These are phyloP conservation scores for Hypsibius dujardini DNA, from an alignment of 1,140 invertebrate genomes.

Conservation along the genomic window DNA sequence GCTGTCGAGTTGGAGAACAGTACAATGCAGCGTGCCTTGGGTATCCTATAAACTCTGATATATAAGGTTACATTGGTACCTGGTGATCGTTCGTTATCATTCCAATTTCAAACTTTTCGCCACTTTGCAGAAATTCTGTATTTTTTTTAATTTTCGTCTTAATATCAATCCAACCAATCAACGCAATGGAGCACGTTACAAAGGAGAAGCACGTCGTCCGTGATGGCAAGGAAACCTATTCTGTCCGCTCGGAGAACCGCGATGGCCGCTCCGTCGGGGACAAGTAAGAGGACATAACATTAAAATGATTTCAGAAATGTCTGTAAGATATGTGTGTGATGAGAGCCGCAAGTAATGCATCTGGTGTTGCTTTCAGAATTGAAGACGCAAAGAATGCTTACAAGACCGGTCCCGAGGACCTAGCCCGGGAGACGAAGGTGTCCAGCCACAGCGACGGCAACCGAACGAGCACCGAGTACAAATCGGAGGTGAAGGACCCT, in stretches of 20 bases:
- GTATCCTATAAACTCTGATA: too few relatives aligned
- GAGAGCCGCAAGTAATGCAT: too few relatives aligned
- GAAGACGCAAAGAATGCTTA: conserved; percentile 2
- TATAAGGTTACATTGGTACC: too few relatives aligned
- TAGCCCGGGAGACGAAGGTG: background rate
- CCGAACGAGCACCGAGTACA: background rate
- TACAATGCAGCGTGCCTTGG: too few relatives aligned
- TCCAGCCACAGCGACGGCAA: background rate
- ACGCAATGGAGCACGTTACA: conserved; percentile 6
- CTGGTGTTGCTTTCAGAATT: background rate
- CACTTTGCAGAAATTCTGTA: too few relatives aligned
- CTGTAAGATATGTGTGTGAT: background rate
- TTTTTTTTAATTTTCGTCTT: too few relatives aligned
- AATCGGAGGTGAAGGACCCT: background rate
- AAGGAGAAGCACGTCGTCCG: background rate
- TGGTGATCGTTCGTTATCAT: too few relatives aligned
- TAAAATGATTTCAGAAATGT: background rate
- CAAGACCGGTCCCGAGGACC: background rate
- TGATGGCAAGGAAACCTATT: background rate
- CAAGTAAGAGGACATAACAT: too few relatives aligned
- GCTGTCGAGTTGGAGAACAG: too few relatives aligned
- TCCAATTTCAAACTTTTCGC: too few relatives aligned
- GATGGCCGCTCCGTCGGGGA: background rate
- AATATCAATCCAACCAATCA: background rate
- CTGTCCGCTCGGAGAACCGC: background rate